These are phyloP conservation scores for Cylloceria caligata DNA, from an alignment of 2,888 invertebrate species.

Conservation along the genomic window DNA sequence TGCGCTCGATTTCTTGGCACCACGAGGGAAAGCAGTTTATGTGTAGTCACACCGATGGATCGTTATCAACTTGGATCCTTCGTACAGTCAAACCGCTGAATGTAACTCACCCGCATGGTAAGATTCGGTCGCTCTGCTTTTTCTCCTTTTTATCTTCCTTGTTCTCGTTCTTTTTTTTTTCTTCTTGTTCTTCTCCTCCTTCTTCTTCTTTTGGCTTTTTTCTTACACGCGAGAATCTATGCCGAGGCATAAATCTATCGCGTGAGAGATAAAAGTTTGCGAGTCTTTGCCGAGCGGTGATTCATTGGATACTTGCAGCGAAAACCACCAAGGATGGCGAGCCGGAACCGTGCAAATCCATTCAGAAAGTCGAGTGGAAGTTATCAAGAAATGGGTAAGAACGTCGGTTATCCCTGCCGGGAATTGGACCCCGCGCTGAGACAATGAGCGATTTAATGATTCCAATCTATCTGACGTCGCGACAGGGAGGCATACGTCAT, in stretches of 20 bases:
- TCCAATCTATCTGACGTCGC: neutral
- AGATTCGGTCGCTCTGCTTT: conserved; percentile 75
- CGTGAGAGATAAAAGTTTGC: conserved; percentile 57
- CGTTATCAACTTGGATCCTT: conserved; percentile 96
- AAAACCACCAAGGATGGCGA: conserved; percentile 97
- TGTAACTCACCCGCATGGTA: conserved; percentile 96
- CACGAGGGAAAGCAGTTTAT: conserved; percentile 99
- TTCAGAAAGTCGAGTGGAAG: conserved; percentile 98
- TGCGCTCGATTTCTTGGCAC: conserved; percentile 97
- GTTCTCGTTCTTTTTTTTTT: conserved; percentile 17
- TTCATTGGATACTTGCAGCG: conserved; percentile 87
- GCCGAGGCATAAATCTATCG: conserved; percentile 55
- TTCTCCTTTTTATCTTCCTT: conserved; percentile 25
- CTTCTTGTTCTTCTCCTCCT: conserved; percentile 21
- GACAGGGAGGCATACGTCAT: conserved; percentile 96
- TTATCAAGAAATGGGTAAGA: conserved; percentile 93
- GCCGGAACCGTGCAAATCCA: conserved; percentile 96
- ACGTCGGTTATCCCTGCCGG: neutral
- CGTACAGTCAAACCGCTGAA: conserved; percentile 92
- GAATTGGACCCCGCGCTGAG: neutral
- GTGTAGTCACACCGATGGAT: conserved; percentile 98
- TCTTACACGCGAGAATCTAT: conserved; percentile 42
- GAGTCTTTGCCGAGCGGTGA: conserved; percentile 53
- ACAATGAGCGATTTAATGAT: conserved; percentile 14
- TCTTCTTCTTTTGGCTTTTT: conserved; percentile 21